Conservation (phyloP, 2,888 invertebrate species). For the Pollenia angustigena region DNA sequence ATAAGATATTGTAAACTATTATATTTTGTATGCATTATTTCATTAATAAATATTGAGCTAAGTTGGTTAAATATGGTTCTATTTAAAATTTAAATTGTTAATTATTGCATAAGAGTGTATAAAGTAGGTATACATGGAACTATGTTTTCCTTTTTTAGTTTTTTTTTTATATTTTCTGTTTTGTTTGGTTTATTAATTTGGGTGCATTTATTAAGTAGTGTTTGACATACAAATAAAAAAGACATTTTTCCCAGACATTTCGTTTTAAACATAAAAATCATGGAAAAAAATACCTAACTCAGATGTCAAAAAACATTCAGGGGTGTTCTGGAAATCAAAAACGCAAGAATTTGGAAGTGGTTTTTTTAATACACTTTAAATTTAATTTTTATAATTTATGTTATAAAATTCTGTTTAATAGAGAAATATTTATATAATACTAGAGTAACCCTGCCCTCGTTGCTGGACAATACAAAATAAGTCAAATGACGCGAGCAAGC, state of each 20-base stretch:
- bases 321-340: no score
- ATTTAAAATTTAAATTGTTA: constrained; percentile 48
- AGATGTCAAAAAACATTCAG: no score
- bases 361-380: no score
- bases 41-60: constrained; percentile 54
- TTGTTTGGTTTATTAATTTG: constrained; percentile 15
- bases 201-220: constrained; percentile 65
- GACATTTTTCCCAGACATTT: constrained; percentile 20
- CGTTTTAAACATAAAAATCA: constrained; percentile 35
- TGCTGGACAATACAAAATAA: no score
- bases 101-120: constrained; percentile 55
- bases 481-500: no score
- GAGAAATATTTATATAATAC: no score
- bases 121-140: constrained; percentile 49
- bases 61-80: constrained; percentile 56
- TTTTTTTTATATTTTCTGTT: constrained; percentile 14
- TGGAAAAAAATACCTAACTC: no score
- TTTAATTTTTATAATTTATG: no score
- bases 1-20: constrained; percentile 40
- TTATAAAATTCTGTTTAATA: no score
- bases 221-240: constrained; percentile 38
- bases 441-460: no score
- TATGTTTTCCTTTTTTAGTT: constrained; percentile 44
- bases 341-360: no score
- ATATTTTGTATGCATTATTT: constrained; percentile 19